Conservation (phyloP, 2,888 invertebrate species). For the Nomada fucata region DNA sequence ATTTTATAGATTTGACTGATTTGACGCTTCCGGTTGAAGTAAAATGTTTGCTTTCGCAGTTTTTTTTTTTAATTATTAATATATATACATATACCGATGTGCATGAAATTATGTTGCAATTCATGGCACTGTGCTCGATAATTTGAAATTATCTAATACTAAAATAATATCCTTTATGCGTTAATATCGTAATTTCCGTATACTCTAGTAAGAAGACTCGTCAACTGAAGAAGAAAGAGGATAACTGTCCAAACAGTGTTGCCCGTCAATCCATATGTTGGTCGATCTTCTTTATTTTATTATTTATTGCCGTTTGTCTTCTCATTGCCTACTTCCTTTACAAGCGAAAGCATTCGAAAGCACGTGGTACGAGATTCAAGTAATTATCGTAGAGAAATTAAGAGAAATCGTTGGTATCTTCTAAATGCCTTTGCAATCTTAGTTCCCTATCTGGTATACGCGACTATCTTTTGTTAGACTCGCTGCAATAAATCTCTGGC, state of each 20-base stretch:
- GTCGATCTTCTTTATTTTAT: slow-evolving; percentile 15
- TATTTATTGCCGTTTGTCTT: slow-evolving; percentile 32
- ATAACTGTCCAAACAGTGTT: background rate
- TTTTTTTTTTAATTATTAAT: too few relatives aligned
- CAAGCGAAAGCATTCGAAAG: slow-evolving; percentile 26
- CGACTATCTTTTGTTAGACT: background rate
- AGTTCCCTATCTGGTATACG: too few relatives aligned
- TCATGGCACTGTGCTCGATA: too few relatives aligned
- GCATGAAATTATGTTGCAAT: too few relatives aligned
- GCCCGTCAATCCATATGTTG: slow-evolving; percentile 26
- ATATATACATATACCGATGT: too few relatives aligned
- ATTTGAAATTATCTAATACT: background rate
- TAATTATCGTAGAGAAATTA: slow-evolving; percentile 41
- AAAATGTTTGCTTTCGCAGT: too few relatives aligned
- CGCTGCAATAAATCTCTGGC: background rate
- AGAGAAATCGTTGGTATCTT: slow-evolving; percentile 1
- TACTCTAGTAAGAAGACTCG: slow-evolving; percentile 23
- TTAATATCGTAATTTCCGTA: background rate
- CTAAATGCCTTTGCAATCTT: too few relatives aligned
- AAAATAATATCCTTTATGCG: background rate
- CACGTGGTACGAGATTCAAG: slow-evolving; percentile 46
- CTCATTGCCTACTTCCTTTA: slow-evolving; percentile 22
- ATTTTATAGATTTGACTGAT: too few relatives aligned
- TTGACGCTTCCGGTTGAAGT: too few relatives aligned
- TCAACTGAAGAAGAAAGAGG: slow-evolving; percentile 25